Conservation (phyloP, 2,888 invertebrate genomes). For the Drymonia ruficornis region DNA sequence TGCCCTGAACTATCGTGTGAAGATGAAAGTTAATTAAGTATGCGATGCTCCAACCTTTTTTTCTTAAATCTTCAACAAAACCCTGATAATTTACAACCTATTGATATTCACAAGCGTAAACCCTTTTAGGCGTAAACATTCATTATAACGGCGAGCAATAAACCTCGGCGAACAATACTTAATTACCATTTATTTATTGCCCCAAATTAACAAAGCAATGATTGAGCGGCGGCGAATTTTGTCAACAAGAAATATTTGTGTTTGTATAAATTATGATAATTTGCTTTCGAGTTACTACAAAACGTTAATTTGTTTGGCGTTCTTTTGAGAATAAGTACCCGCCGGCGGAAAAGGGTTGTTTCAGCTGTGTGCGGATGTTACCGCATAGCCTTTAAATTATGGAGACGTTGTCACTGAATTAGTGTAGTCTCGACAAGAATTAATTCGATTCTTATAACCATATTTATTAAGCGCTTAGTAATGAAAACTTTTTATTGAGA, state of each 20-base stretch:
- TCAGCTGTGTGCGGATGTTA: neutral
- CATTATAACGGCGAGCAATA: slow-evolving; percentile 37
- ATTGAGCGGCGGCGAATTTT: slow-evolving; percentile 29
- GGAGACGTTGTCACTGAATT: too few species aligned
- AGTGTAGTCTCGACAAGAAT: too few species aligned
- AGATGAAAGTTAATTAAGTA: slow-evolving; percentile 1
- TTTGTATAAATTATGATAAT: slow-evolving; percentile 53
- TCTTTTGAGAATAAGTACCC: slow-evolving; percentile 11
- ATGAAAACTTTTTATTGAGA: too few species aligned
- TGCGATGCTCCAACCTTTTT: slow-evolving; percentile 13
- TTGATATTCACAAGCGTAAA: slow-evolving; percentile 35
- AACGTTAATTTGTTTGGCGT: slow-evolving; percentile 14
- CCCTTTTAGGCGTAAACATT: slow-evolving; percentile 37
- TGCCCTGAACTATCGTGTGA: neutral
- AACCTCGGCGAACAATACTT: slow-evolving; percentile 40
- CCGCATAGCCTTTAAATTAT: too few species aligned
- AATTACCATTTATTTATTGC: slow-evolving; percentile 48
- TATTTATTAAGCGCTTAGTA: too few species aligned
- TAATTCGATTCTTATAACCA: too few species aligned
- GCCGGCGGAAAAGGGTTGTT: neutral
- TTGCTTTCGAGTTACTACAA: slow-evolving; percentile 23
- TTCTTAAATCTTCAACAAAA: slow-evolving; percentile 18
- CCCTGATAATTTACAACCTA: slow-evolving; percentile 32
- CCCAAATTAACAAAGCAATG: slow-evolving; percentile 43
- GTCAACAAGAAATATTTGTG: slow-evolving; percentile 38